Conservation (phyloP, 2,113 vertebrate species). For the Rhinopomastus cyanomelas region DNA sequence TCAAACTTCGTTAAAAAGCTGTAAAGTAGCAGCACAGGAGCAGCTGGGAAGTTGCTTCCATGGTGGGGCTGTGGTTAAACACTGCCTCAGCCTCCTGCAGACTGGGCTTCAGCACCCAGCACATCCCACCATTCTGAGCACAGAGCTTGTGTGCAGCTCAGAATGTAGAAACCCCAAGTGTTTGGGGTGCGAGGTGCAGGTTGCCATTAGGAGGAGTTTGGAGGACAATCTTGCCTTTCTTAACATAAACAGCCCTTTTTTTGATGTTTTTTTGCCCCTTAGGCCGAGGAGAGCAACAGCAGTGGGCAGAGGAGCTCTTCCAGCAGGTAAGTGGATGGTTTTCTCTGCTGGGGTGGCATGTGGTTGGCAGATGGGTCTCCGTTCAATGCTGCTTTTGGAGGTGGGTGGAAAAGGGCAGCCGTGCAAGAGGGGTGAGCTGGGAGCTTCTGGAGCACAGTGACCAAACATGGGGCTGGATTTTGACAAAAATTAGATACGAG, state of each 20-base stretch:
- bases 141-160: accelerated
- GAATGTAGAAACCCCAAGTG: accelerated
- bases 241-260: background rate
- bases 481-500: accelerated
- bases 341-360: background rate
- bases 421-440: accelerated
- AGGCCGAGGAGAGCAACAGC: conserved; percentile 77
- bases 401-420: accelerated
- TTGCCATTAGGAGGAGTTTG: background rate
- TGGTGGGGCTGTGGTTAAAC: background rate
- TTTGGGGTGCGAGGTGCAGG: accelerated
- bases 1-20: accelerated
- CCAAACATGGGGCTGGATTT: accelerated
- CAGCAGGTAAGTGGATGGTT: conserved; percentile 67
- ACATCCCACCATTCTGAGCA: accelerated
- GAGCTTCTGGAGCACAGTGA: background rate
- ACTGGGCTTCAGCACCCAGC: accelerated
- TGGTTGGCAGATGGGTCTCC: background rate
- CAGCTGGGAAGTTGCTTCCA: accelerated
- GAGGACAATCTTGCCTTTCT: background rate
- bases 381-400: accelerated
- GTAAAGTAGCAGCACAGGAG: background rate
- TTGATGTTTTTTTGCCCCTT: background rate
- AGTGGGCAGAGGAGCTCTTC: conserved; percentile 71
- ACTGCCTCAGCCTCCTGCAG: too few relatives aligned